Evolutionary conservation across 2,888 invertebrate genomes (phyloP).

Genomic region (Darwinula stevensoni): DNA sequence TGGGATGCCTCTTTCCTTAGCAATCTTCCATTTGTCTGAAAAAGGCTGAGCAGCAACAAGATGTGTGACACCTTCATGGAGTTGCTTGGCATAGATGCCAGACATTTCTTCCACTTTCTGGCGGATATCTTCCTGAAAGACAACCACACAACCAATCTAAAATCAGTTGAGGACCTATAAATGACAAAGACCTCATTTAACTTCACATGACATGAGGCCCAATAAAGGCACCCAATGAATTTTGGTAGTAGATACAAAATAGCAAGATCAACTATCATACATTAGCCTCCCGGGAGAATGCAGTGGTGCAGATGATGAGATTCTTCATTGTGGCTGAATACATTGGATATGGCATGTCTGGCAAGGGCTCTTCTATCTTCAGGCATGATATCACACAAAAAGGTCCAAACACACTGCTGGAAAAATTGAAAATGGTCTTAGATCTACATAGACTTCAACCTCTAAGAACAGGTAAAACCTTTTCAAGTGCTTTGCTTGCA

Average conservation of each 20-base stretch:
- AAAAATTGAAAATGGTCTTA: too few relatives aligned
- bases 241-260: slow-evolving; percentile 8
- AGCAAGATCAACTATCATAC: too few relatives aligned
- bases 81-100: slow-evolving; percentile 15
- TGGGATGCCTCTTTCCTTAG: slow-evolving; percentile 6
- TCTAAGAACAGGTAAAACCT: too few relatives aligned
- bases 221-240: too few relatives aligned
- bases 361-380: slow-evolving; percentile 35
- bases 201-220: too few relatives aligned
- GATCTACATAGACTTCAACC: too few relatives aligned
- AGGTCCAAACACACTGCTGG: slow-evolving; percentile 45
- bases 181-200: slow-evolving; percentile 15
- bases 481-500: too few relatives aligned
- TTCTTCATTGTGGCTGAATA: slow-evolving; percentile 43
- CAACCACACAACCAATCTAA: too few relatives aligned
- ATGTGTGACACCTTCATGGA: slow-evolving; percentile 33
- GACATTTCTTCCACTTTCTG: slow-evolving; percentile 16
- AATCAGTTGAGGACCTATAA: slow-evolving; percentile 8
- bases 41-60: slow-evolving; percentile 30
- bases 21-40: slow-evolving; percentile 17
- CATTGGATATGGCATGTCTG: slow-evolving; percentile 39
- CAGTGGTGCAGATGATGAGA: neutral
- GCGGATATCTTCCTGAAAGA: slow-evolving; percentile 10
- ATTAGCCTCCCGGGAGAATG: too few relatives aligned
- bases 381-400: slow-evolving; percentile 44